A percentile compares a stretch with the other conserved stretches of the same genome.
Conservation (phyloP, 2,113 vertebrate genomes). For the Malaclemys terrapin region DNA sequence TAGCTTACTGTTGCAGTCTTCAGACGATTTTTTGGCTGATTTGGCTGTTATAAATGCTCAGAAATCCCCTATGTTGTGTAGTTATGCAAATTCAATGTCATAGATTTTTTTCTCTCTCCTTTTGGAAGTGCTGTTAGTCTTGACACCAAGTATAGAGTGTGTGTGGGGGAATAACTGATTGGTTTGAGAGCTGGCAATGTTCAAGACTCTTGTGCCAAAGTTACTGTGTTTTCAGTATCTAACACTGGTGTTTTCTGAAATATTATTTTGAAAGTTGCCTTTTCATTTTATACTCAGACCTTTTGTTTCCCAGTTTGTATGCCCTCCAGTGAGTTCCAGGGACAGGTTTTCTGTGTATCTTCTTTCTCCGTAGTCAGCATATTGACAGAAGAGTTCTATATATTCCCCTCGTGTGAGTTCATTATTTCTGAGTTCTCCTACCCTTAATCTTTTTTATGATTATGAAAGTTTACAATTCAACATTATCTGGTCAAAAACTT, state of each 20-base stretch:
- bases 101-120: slow-evolving; percentile 52
- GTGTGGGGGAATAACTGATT: slow-evolving; percentile 29
- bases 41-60: slow-evolving; percentile 66
- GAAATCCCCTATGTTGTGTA: slow-evolving; percentile 62
- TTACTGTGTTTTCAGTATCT: neutral
- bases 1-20: slow-evolving; percentile 65
- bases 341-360: neutral
- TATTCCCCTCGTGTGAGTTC: slow-evolving; percentile 15
- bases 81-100: slow-evolving; percentile 64
- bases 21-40: slow-evolving; percentile 74
- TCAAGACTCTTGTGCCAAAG: slow-evolving; percentile 20
- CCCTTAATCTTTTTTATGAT: neutral
- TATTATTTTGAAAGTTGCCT: slow-evolving; percentile 54
- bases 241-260: slow-evolving; percentile 40
- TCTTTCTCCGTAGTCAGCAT: neutral
- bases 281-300: slow-evolving; percentile 36
- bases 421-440: neutral
- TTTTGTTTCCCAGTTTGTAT: slow-evolving; percentile 13
- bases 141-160: neutral
- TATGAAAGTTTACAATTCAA: neutral
- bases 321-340: neutral
- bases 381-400: neutral
- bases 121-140: slow-evolving; percentile 17
- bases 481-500: neutral
- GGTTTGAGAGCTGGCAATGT: slow-evolving; percentile 19